Evolutionary conservation across 2,888 invertebrate species (phyloP).

Genomic region (Octodonta nipae): DNA sequence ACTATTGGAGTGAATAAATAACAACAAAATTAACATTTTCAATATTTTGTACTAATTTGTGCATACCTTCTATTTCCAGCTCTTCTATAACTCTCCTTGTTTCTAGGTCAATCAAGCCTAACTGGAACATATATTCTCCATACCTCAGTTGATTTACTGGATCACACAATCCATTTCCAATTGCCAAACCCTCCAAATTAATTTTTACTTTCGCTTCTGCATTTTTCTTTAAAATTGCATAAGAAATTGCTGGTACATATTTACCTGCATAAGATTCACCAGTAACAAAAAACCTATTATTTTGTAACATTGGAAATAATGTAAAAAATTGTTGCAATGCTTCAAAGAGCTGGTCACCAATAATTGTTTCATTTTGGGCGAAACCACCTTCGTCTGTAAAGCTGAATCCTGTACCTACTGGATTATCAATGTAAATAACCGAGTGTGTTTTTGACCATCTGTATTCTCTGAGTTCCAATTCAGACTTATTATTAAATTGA

Average conservation of each 20-base stretch:
- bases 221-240: slow-evolving; percentile 51
- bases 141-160: slow-evolving; percentile 42
- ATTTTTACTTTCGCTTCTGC: slow-evolving; percentile 46
- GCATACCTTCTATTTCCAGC: too few species aligned
- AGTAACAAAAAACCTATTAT: slow-evolving; percentile 66
- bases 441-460: slow-evolving; percentile 14
- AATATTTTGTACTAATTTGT: too few species aligned
- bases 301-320: slow-evolving; percentile 58
- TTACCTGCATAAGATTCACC: slow-evolving; percentile 82
- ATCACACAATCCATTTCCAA: slow-evolving; percentile 49
- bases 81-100: too few species aligned
- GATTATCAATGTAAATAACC: slow-evolving; percentile 78
- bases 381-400: slow-evolving; percentile 64
- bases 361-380: slow-evolving; percentile 60
- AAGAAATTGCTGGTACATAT: slow-evolving; percentile 57
- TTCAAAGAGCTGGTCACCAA: slow-evolving; percentile 62
- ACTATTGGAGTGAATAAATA: too few species aligned
- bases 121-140: background rate
- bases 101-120: background rate
- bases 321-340: slow-evolving; percentile 67
- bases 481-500: slow-evolving; percentile 11
- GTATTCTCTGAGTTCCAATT: background rate
- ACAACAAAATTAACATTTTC: too few species aligned
- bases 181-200: slow-evolving; percentile 51
- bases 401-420: slow-evolving; percentile 82